Conservation (phyloP, 2,113 vertebrate species). For the Alligator mississippiensis region DNA sequence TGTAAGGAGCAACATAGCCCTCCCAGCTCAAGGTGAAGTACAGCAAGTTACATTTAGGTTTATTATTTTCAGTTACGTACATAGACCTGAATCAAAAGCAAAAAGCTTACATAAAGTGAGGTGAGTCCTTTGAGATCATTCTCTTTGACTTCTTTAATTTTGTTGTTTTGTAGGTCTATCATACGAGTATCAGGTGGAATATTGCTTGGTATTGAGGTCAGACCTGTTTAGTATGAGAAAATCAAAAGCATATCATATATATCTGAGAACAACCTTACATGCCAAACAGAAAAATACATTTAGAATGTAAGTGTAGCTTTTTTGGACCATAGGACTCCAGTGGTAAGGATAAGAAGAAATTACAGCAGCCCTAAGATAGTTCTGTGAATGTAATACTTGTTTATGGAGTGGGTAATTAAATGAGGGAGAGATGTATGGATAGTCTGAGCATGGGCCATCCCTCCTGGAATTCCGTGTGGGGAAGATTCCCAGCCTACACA, state of each 20-base stretch:
- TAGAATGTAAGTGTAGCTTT: background rate
- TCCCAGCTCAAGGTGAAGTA: background rate
- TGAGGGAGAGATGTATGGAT: background rate
- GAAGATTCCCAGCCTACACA: too few relatives aligned
- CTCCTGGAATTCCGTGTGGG: too few relatives aligned
- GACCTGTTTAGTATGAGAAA: conserved; percentile 77
- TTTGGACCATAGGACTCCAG: background rate
- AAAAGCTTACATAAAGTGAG: conserved; percentile 87
- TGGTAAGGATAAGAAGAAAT: background rate
- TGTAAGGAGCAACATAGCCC: background rate
- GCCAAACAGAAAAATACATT: background rate
- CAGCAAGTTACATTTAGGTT: background rate
- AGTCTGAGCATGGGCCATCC: background rate
- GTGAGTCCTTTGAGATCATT: conserved; percentile 91
- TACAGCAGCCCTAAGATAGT: background rate
- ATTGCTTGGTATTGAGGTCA: conserved; percentile 90
- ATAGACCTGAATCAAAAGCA: background rate
- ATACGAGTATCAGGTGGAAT: conserved; percentile 91
- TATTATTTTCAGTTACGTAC: background rate
- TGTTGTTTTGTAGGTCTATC: conserved; percentile 98
- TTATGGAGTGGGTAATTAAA: background rate
- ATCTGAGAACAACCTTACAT: background rate
- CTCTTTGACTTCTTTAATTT: conserved; percentile 96
- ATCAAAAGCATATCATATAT: background rate
- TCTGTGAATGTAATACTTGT: background rate